phyloP scores from a whole-genome alignment of 1,140 invertebrate species.

The Ruditapes philippinarum region DNA sequence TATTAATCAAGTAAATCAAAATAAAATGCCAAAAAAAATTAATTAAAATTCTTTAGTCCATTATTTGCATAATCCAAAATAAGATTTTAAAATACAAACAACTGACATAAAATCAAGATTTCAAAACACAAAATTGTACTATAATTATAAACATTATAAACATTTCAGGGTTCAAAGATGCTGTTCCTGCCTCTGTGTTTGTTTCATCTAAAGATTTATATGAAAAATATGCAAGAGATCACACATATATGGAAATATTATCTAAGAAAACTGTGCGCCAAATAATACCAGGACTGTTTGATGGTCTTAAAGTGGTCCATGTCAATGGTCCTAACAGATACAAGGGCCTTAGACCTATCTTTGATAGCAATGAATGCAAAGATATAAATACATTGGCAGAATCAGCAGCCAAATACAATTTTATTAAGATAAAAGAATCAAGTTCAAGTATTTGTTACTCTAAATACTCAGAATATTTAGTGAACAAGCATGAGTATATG shows the following conservation, averaged over 20 bases:
- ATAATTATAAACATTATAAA: too few species aligned
- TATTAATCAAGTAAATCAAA: too few species aligned
- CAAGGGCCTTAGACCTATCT: slow-evolving; percentile 1
- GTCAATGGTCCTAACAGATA: slow-evolving; percentile 24
- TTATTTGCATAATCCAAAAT: too few species aligned
- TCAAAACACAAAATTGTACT: too few species aligned
- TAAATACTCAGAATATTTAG: not conserved
- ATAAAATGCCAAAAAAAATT: too few species aligned
- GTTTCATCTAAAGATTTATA: not conserved
- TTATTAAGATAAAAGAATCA: not conserved
- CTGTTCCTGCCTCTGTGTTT: slow-evolving; percentile 10
- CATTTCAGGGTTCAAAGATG: not conserved
- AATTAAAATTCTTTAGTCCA: too few species aligned
- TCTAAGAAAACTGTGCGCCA: slow-evolving; percentile 17
- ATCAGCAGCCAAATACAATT: not conserved
- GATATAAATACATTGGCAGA: not conserved
- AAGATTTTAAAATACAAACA: too few species aligned
- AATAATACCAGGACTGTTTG: slow-evolving; percentile 2
- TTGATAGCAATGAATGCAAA: not conserved
- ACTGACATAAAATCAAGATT: too few species aligned
- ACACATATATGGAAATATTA: not conserved
- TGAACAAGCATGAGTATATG: slow-evolving; percentile 11
- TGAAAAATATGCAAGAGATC: not conserved
- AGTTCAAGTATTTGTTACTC: not conserved
- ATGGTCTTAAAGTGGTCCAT: not conserved